phyloP scores from a whole-genome alignment of 2,888 invertebrate species.

The Drosophila cracens region DNA sequence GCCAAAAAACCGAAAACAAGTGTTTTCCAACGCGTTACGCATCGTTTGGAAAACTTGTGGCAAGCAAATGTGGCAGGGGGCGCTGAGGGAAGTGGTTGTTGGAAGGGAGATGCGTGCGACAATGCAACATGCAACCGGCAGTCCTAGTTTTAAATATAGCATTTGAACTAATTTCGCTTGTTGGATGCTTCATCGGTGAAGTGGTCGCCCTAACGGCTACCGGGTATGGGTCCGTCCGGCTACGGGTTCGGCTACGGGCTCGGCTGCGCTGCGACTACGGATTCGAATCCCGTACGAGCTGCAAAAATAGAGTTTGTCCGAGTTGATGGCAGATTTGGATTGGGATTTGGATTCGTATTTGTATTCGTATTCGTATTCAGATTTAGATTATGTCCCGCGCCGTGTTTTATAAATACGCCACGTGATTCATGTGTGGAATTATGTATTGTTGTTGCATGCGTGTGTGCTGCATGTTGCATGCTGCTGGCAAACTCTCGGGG shows the following conservation, averaged over 20 bases:
- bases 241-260: conserved; percentile 15
- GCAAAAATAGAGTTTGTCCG: conserved; percentile 72
- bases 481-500: conserved; percentile 26
- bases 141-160: conserved; percentile 80
- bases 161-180: conserved; percentile 82
- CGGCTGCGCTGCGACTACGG: conserved; percentile 14
- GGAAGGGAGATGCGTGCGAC: conserved; percentile 30
- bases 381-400: conserved; percentile 31
- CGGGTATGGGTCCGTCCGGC: conserved; percentile 16
- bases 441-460: conserved; percentile 39
- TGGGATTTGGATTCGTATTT: conserved; percentile 16
- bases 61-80: conserved; percentile 1
- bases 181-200: conserved; percentile 64
- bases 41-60: conserved; percentile 61
- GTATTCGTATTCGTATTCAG: conserved; percentile 20
- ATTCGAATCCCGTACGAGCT: conserved; percentile 56
- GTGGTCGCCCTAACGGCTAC: conserved; percentile 46
- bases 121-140: conserved; percentile 70
- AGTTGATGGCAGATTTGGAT: conserved; percentile 29
- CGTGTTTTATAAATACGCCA: conserved; percentile 71
- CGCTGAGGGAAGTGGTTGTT: neutral
- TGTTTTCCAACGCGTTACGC: conserved; percentile 71
- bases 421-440: conserved; percentile 70
- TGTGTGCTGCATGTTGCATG: conserved; percentile 43
- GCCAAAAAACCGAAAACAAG: conserved; percentile 69